Conservation (phyloP, 35 echinoderm and acorn worm genomes). For the Apostichopus californicus region DNA sequence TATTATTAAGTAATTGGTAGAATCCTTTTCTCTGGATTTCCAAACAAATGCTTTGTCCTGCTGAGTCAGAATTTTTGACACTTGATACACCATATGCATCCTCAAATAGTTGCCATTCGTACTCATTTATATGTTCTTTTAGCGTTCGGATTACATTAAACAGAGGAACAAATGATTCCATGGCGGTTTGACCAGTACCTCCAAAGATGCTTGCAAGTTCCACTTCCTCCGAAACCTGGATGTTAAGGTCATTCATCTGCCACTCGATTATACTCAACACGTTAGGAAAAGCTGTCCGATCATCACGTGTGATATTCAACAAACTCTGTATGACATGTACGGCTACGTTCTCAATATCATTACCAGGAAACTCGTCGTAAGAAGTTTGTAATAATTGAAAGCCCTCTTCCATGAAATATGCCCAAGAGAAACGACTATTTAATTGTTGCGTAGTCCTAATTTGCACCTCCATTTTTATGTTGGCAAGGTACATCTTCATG, state of each 20-base stretch:
- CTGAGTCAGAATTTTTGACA: neutral
- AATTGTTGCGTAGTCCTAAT: neutral
- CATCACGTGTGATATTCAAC: neutral
- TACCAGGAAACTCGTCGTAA: neutral
- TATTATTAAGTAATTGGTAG: neutral
- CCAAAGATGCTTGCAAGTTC: no score
- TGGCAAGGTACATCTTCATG: neutral
- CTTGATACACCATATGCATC: neutral
- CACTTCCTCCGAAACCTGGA: no score
- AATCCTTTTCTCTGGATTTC: neutral
- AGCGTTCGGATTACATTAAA: neutral
- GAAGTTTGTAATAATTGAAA: neutral
- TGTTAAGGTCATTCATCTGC: neutral
- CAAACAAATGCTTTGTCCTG: neutral
- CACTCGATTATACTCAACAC: neutral
- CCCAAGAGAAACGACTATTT: neutral
- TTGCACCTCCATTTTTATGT: neutral
- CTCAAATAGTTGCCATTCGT: neutral
- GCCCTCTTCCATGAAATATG: neutral
- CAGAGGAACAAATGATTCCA: neutral
- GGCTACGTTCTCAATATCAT: neutral
- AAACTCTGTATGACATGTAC: neutral
- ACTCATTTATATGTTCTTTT: neutral
- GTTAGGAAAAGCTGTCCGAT: neutral
- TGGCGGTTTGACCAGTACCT: no score